Evolutionary conservation across 2,888 invertebrate genomes (phyloP).

Genomic region (Drosophila ezoana): DNA sequence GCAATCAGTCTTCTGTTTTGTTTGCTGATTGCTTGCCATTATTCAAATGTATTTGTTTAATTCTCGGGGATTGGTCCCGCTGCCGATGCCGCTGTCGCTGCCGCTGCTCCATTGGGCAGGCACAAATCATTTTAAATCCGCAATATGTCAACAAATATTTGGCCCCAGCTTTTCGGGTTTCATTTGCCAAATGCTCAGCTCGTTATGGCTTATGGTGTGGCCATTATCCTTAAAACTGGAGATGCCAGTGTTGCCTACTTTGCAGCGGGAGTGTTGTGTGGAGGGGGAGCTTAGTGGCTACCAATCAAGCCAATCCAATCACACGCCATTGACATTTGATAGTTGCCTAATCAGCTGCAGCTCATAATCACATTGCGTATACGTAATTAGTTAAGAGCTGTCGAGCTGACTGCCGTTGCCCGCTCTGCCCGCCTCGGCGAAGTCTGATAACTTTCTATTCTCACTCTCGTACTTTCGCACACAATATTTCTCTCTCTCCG

Average conservation of each 20-base stretch:
- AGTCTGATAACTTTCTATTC: background rate
- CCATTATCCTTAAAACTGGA: conserved; percentile 37
- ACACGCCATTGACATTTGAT: conserved; percentile 27
- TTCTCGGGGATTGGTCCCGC: conserved; percentile 63
- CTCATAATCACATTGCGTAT: conserved; percentile 74
- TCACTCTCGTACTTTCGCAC: background rate
- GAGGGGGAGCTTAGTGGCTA: background rate
- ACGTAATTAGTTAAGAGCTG: conserved; percentile 67
- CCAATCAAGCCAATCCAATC: conserved; percentile 15
- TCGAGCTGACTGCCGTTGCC: conserved; percentile 15
- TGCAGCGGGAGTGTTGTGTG: background rate
- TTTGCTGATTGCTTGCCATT: conserved; percentile 78
- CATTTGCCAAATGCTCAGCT: conserved; percentile 44
- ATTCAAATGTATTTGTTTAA: conserved; percentile 81
- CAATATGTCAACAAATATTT: conserved; percentile 80
- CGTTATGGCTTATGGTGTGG: conserved; percentile 67
- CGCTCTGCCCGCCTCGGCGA: background rate
- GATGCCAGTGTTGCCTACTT: conserved; percentile 7
- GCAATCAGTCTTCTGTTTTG: conserved; percentile 81
- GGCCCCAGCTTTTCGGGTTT: conserved; percentile 35
- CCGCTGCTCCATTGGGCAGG: conserved; percentile 16
- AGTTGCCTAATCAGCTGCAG: conserved; percentile 58
- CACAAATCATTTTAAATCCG: conserved; percentile 81
- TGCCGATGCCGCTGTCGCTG: background rate
- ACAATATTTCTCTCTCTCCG: background rate